These are phyloP conservation scores for Zaprionus lachaisei DNA, from an alignment of 1,140 invertebrate genomes.

Conservation along the genomic window DNA sequence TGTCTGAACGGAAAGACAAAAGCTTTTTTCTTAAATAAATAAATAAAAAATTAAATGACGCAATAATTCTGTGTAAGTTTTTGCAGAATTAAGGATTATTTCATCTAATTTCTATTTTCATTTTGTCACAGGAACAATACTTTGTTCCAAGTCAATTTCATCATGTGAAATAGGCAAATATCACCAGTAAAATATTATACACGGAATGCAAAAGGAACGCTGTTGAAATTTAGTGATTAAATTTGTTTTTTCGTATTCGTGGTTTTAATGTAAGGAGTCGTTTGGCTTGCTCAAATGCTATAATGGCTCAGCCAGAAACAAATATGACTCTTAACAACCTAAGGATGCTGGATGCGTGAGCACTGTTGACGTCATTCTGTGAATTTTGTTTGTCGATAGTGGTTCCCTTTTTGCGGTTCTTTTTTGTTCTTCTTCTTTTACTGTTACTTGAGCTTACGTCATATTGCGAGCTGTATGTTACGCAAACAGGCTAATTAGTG, in stretches of 20 bases:
- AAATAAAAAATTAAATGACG: too few species aligned
- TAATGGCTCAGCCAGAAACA: conserved; percentile 12
- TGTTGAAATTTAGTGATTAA: not conserved
- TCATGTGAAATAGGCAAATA: not conserved
- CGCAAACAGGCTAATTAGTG: conserved; percentile 15
- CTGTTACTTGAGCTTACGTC: conserved; percentile 16
- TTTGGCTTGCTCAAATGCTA: not conserved
- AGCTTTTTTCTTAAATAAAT: too few species aligned
- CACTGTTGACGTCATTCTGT: conserved; percentile 34
- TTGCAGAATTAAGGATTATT: too few species aligned
- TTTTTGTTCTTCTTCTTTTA: not conserved
- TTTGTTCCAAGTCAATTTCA: too few species aligned
- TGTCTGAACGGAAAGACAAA: too few species aligned
- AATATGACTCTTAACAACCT: conserved; percentile 40
- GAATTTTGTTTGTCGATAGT: conserved; percentile 8
- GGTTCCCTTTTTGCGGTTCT: not conserved
- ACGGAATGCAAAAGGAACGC: not conserved
- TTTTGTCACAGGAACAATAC: too few species aligned
- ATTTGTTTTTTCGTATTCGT: not conserved
- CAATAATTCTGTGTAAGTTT: too few species aligned
- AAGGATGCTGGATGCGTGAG: conserved; percentile 16
- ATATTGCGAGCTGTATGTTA: conserved; percentile 9
- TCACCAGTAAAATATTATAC: not conserved
- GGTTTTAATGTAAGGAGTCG: not conserved
- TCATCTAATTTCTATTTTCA: too few species aligned